Evolutionary conservation across 2,797 vertebrate genomes (phyloP), one percentile per base, ranked within the genome.

Genomic region (Atherinosoma microstoma): DNA sequence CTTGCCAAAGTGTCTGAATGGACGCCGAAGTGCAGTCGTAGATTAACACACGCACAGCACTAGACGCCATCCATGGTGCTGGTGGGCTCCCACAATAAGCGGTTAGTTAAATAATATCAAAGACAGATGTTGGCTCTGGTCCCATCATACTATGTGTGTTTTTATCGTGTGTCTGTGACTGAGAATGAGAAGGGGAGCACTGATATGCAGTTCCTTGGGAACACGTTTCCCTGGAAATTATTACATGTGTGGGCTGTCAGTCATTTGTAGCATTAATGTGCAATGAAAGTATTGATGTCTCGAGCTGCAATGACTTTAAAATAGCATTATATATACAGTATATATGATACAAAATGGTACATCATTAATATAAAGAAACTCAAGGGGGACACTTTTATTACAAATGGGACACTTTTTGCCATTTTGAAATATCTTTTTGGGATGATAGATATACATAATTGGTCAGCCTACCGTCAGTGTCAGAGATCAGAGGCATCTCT

Each of bases 101-200:
- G 89, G 91, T 93, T 92, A 88, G 89, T 90, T 92, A 91, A 92
- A 91, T 86, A 82, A 92, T 93, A 94, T 94, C 91, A 93, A 89
- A 94, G 86, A 91, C 94, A 94, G 93, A 94, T 94, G 94, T 93
- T 93, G 93, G 92, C 90, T 54, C 35, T 0, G 40, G 45, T 88
- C 92, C 89, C 87, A 89, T 90, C 82, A 73, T 82, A 85, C 87
- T 79, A 74, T 80, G 82, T 83, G 79, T 84, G 72, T 76, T 67
- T 83, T 58, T 76, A 45, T 83, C 49, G 56, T 68, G 75, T 75
- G 82, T 73, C 68, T 84, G 83, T 82, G 82, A 72, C 69, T 76
- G 67, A 77, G 73, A 64, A 71, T 64, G 59, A 61, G 32, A 68
- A 30, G 34, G 47, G 30, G 80, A 70, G 45, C n/a, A 20, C 65